Evolutionary conservation across 2,888 invertebrate species (phyloP).

Genomic region (Cremastobaeus sp.): DNA sequence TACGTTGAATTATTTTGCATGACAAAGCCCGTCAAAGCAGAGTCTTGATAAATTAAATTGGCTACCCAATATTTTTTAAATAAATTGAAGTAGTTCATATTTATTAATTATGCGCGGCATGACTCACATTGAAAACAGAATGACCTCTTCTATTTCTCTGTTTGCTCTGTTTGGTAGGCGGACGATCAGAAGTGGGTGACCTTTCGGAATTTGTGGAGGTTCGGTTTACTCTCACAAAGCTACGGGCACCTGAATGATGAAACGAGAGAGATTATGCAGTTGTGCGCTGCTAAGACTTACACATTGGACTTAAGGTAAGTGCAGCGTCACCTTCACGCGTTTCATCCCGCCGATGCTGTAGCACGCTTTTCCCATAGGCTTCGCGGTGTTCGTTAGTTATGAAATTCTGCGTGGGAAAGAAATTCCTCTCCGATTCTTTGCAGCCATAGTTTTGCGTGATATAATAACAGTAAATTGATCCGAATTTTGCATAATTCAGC

Average conservation of each 20-base stretch:
- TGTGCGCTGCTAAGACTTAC: conserved; percentile 42
- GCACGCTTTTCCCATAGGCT: conserved; percentile 68
- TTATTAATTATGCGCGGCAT: conserved; percentile 45
- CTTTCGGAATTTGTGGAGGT: conserved; percentile 72
- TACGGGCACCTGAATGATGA: conserved; percentile 64
- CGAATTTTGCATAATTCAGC: conserved; percentile 44
- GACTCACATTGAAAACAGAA: conserved; percentile 50
- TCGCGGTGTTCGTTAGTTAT: conserved; percentile 27
- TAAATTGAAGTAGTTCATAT: conserved; percentile 38
- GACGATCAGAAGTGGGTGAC: conserved; percentile 65
- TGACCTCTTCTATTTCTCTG: conserved; percentile 52
- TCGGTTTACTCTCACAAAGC: conserved; percentile 68
- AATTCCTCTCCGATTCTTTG: conserved; percentile 32
- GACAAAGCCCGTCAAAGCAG: too few species aligned
- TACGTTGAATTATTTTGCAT: too few species aligned
- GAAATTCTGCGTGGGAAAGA: conserved; percentile 59
- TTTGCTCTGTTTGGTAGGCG: conserved; percentile 57
- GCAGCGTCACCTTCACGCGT: conserved; percentile 60
- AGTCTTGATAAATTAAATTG: too few species aligned
- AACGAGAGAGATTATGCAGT: conserved; percentile 66
- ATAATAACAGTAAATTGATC: conserved; percentile 51
- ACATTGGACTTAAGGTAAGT: conserved; percentile 55
- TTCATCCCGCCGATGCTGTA: conserved; percentile 55
- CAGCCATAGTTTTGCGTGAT: conserved; percentile 32
- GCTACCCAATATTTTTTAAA: too few species aligned